Evolutionary conservation across 1,140 invertebrate genomes (phyloP).

Genomic region (Procambarus clarkii): DNA sequence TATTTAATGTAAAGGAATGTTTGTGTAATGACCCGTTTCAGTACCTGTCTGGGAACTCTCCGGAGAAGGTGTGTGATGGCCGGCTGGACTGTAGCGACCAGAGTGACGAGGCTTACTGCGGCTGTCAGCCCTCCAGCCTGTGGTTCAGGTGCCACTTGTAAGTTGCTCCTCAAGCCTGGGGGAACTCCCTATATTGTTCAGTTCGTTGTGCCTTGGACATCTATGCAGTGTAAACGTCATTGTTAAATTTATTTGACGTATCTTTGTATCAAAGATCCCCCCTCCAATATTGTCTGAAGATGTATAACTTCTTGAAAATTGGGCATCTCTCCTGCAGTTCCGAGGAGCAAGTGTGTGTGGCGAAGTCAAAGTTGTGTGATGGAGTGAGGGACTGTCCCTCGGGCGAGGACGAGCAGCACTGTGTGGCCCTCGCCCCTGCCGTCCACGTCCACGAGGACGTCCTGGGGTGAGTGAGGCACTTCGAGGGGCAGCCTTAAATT

Average conservation of each 20-base stretch:
- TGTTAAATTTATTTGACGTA: too few relatives aligned
- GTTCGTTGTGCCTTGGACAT: too few relatives aligned
- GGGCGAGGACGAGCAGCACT: slow-evolving; percentile 33
- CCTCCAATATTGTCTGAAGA: too few relatives aligned
- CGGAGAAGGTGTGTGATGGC: slow-evolving; percentile 30
- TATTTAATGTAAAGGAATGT: too few relatives aligned
- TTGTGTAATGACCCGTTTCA: neutral
- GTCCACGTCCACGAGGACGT: neutral
- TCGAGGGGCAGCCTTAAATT: too few relatives aligned
- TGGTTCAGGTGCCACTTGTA: slow-evolving; percentile 35
- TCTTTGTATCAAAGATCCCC: too few relatives aligned
- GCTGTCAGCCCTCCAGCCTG: neutral
- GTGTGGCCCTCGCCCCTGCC: slow-evolving; percentile 7
- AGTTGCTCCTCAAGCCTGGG: neutral
- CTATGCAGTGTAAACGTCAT: too few relatives aligned
- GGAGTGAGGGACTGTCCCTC: neutral
- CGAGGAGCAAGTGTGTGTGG: too few relatives aligned
- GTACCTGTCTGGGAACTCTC: neutral
- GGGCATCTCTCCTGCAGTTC: too few relatives aligned
- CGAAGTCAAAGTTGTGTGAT: neutral
- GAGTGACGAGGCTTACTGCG: slow-evolving; percentile 23
- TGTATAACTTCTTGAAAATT: too few relatives aligned
- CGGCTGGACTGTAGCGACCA: slow-evolving; percentile 27
- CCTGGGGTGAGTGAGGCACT: neutral
- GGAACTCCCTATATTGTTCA: too few relatives aligned